Evolutionary conservation across 2,797 vertebrate genomes (phyloP).

Genomic region (Karalla daura): DNA sequence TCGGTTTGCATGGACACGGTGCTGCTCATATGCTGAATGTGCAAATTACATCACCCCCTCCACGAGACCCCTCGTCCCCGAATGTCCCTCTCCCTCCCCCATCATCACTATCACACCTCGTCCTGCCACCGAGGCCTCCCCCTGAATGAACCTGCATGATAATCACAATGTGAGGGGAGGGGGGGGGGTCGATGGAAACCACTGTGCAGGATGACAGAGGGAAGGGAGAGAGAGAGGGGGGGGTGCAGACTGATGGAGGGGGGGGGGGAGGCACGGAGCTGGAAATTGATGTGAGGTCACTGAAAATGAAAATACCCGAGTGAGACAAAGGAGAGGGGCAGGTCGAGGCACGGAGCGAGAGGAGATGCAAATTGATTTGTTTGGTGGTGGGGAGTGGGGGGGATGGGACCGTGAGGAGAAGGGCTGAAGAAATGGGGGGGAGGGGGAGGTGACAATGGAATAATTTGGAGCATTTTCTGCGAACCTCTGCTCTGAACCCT

Average conservation of each 20-base stretch:
- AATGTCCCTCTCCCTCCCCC: constrained; percentile 25
- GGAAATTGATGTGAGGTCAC: constrained; percentile 64
- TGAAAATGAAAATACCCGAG: constrained; percentile 67
- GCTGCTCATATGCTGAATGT: constrained; percentile 58
- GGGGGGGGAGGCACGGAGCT: constrained; percentile 17
- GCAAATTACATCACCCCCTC: constrained; percentile 34
- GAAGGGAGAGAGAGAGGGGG: constrained; percentile 20
- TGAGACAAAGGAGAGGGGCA: constrained; percentile 73
- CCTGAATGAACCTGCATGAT: constrained; percentile 65
- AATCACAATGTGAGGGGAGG: constrained; percentile 61
- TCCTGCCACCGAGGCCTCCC: neutral
- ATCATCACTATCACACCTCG: constrained; percentile 20
- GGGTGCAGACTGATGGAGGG: neutral
- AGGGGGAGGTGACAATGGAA: constrained; percentile 39
- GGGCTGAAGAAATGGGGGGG: constrained; percentile 44
- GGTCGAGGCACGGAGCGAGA: constrained; percentile 26
- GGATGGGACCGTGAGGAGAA: constrained; percentile 11
- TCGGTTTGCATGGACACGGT: constrained; percentile 23
- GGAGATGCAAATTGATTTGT: constrained; percentile 61
- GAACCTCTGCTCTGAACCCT: neutral
- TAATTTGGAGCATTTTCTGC: constrained; percentile 1
- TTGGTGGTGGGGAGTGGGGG: constrained; percentile 64
- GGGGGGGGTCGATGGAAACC: constrained; percentile 57
- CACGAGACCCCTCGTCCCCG: neutral
- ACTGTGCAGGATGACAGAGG: constrained; percentile 52